Conservation (phyloP, 1,140 invertebrate genomes). For the Drosophila willistoni region DNA sequence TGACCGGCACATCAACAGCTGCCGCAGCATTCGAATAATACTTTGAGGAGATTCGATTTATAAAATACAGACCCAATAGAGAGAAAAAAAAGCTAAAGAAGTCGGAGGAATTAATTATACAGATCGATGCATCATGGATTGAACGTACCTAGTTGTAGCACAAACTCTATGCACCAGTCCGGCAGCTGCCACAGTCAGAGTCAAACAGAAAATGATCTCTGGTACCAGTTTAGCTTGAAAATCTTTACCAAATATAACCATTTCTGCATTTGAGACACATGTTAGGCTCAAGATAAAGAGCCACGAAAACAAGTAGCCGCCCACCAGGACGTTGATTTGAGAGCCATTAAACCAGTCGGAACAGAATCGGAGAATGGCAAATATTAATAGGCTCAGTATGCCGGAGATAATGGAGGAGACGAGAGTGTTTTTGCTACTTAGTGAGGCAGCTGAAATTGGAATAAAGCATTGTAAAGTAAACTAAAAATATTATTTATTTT, state of each 20-base stretch:
- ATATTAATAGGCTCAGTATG: slow-evolving; percentile 71
- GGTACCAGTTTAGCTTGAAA: slow-evolving; percentile 81
- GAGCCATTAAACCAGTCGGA: slow-evolving; percentile 72
- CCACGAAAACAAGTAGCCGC: slow-evolving; percentile 75
- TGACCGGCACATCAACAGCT: slow-evolving; percentile 43
- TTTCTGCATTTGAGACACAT: slow-evolving; percentile 76
- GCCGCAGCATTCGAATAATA: slow-evolving; percentile 59
- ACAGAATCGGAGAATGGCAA: slow-evolving; percentile 75
- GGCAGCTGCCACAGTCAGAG: slow-evolving; percentile 63
- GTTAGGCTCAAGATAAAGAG: slow-evolving; percentile 72
- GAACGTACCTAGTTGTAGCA: slow-evolving; percentile 76
- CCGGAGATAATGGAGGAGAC: slow-evolving; percentile 72
- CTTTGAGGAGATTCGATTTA: slow-evolving; percentile 78
- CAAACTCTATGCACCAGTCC: slow-evolving; percentile 81
- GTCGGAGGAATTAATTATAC: slow-evolving; percentile 1
- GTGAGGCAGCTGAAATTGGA: slow-evolving; percentile 42
- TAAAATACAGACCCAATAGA: slow-evolving; percentile 72
- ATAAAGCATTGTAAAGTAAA: neutral
- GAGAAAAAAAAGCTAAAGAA: slow-evolving; percentile 72
- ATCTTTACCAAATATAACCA: slow-evolving; percentile 71
- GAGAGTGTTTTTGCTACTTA: slow-evolving; percentile 55
- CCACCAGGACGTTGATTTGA: slow-evolving; percentile 71
- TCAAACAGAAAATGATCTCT: slow-evolving; percentile 77
- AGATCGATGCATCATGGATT: neutral
- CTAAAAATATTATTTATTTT: neutral